Evolutionary conservation across 2,797 vertebrate species (phyloP).

Genomic region (Amazonetta brasiliensis): DNA sequence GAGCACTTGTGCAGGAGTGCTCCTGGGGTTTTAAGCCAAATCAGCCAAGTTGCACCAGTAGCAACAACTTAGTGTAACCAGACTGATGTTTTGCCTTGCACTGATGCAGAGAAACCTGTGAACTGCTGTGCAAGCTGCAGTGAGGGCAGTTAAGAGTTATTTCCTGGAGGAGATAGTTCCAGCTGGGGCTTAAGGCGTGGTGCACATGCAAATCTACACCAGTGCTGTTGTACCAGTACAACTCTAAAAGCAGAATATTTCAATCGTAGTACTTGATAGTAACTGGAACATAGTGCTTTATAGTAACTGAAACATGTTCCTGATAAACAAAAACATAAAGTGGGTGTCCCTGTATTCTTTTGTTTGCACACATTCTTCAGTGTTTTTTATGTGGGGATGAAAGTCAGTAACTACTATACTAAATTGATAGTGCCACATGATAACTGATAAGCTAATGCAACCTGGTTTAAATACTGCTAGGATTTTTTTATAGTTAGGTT

Average conservation of each 20-base stretch:
- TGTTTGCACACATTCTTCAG: background rate
- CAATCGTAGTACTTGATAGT: background rate
- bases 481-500: background rate
- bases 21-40: background rate
- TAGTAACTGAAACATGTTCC: background rate
- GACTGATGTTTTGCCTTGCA: background rate
- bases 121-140: background rate
- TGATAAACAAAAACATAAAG: background rate
- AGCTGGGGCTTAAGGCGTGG: background rate
- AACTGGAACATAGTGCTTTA: background rate
- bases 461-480: background rate
- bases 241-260: background rate
- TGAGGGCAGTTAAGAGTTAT: background rate
- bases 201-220: background rate
- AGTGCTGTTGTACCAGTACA: background rate
- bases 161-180: background rate
- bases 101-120: background rate
- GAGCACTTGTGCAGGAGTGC: fast-evolving
- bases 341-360: background rate
- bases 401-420: background rate
- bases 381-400: background rate
- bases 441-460: background rate
- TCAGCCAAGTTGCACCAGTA: background rate
- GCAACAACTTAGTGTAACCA: background rate
- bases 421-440: background rate